Evolutionary conservation across 1,140 invertebrate species (phyloP).

Genomic region (Phortica variegata): DNA sequence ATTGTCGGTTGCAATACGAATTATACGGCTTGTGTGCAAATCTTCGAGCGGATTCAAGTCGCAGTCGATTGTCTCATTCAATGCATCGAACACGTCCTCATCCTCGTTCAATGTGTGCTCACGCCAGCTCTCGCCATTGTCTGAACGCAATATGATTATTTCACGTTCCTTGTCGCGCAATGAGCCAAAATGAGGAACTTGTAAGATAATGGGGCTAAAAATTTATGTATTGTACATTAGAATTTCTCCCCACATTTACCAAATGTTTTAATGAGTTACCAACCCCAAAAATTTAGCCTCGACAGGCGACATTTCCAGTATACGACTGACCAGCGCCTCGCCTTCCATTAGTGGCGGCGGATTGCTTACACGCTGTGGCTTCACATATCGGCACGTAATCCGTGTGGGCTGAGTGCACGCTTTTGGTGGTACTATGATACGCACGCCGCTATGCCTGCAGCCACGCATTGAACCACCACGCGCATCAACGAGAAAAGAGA

Average conservation of each 20-base stretch:
- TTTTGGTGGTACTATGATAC: constrained; percentile 95
- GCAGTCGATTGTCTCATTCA: constrained; percentile 89
- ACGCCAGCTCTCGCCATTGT: constrained; percentile 97
- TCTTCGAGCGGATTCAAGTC: constrained; percentile 86
- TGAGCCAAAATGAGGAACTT: constrained; percentile 98
- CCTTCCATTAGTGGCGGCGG: constrained; percentile 98
- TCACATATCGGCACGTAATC: constrained; percentile 79
- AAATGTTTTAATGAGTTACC: background rate
- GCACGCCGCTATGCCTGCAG: constrained; percentile 94
- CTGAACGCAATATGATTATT: constrained; percentile 94
- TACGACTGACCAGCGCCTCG: constrained; percentile 92
- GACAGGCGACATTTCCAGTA: constrained; percentile 95
- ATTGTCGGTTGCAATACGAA: constrained; percentile 92
- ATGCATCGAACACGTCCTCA: constrained; percentile 87
- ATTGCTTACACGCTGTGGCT: constrained; percentile 89
- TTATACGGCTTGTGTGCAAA: constrained; percentile 80
- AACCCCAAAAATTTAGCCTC: constrained; percentile 93
- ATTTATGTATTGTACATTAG: background rate
- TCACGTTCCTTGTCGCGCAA: constrained; percentile 93
- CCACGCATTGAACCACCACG: constrained; percentile 97
- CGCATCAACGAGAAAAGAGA: constrained; percentile 98
- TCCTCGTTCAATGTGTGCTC: constrained; percentile 95
- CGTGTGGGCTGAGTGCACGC: constrained; percentile 94
- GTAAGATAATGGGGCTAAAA: constrained; percentile 84
- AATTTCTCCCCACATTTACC: background rate